These are phyloP conservation scores for Allolobophora icterica DNA, from an alignment of 2,888 invertebrate species.

Conservation along the genomic window DNA sequence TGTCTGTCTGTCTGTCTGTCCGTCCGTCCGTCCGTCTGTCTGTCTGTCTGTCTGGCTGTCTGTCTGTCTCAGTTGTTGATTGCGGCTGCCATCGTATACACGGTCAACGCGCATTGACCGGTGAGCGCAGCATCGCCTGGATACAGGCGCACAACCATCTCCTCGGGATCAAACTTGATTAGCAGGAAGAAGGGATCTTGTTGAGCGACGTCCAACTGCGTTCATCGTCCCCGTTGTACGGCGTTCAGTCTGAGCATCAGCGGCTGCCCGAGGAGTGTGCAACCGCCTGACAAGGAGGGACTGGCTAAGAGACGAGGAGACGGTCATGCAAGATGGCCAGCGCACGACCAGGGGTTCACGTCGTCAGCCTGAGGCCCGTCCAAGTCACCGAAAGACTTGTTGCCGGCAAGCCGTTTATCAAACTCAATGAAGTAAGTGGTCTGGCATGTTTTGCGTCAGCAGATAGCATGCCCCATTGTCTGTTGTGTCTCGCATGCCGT, in stretches of 20 bases:
- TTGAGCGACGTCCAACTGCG: constrained; percentile 8
- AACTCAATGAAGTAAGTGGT: constrained; percentile 91
- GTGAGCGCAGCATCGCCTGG: neutral
- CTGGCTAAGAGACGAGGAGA: neutral
- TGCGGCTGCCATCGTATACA: neutral
- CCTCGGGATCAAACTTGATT: neutral
- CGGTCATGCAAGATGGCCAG: constrained; percentile 35
- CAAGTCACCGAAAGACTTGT: constrained; percentile 77
- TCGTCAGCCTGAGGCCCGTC: constrained; percentile 65
- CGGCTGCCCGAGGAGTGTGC: neutral
- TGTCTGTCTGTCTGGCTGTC: neutral
- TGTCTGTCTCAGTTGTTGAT: neutral
- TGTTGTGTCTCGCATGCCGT: neutral
- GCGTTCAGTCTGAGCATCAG: too few species aligned
- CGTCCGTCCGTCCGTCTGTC: neutral
- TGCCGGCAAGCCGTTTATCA: constrained; percentile 92
- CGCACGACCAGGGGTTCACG: constrained; percentile 35
- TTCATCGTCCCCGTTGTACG: neutral
- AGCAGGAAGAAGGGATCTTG: neutral
- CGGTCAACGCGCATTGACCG: constrained; percentile 18
- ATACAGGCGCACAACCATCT: too few species aligned
- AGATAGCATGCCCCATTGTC: neutral
- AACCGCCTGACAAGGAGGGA: neutral
- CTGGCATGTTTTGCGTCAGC: neutral
- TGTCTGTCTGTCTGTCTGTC: constrained; percentile 6